A percentile compares a stretch with the other conserved stretches of the same genome.
These are phyloP conservation scores for Peromyscus nudipes DNA, from an alignment of 2,797 vertebrate genomes.

Conservation along the genomic window DNA sequence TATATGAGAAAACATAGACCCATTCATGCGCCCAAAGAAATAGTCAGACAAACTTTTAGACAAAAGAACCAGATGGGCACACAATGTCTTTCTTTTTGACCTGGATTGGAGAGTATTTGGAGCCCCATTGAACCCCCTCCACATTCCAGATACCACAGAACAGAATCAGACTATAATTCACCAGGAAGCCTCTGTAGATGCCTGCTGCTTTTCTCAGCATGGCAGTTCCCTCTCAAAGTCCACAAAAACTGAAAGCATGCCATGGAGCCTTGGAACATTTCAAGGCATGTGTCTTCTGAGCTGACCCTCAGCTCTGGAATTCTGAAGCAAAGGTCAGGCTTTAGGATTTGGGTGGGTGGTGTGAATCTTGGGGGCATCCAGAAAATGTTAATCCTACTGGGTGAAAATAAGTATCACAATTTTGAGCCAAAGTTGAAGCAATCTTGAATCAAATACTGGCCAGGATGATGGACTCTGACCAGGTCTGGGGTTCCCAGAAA, in stretches of 20 bases:
- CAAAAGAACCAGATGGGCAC: neutral
- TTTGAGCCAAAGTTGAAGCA: neutral
- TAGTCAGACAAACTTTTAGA: neutral
- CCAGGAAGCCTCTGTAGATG: neutral
- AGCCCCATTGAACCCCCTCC: neutral
- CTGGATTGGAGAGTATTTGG: neutral
- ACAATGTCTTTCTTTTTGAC: neutral
- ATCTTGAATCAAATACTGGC: neutral
- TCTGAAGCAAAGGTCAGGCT: neutral
- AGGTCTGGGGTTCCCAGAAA: no score
- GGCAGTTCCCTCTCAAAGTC: neutral
- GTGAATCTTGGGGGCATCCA: neutral
- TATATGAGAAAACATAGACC: neutral
- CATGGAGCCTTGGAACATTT: neutral
- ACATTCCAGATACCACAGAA: neutral
- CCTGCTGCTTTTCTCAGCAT: neutral
- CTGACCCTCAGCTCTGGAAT: neutral
- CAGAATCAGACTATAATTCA: neutral
- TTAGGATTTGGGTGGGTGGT: neutral
- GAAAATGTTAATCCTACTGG: neutral
- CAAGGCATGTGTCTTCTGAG: neutral
- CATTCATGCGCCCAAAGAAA: neutral
- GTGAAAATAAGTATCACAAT: neutral
- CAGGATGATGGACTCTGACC: no score
- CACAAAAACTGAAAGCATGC: neutral